A percentile compares a stretch with the other conserved stretches of the same genome.
phyloP scores from a whole-genome alignment of 2,888 invertebrate genomes.

The Xestia ashworthii region DNA sequence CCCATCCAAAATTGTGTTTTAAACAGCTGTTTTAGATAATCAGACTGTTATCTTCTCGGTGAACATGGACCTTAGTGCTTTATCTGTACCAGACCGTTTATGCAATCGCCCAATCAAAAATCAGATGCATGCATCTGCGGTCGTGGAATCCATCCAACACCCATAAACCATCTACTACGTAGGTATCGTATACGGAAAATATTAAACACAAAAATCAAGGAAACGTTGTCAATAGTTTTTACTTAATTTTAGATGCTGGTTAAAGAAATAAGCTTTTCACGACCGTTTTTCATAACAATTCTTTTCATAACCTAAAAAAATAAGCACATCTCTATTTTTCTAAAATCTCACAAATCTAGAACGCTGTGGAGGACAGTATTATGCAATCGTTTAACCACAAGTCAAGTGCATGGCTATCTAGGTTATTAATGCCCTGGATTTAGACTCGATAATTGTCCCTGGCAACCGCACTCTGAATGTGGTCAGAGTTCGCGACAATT shows the following conservation, averaged over 20 bases:
- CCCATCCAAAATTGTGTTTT: no score
- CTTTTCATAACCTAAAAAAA: background rate
- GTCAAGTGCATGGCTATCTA: constrained; percentile 77
- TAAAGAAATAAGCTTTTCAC: background rate
- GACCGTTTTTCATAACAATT: accelerated
- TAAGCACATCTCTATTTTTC: constrained; percentile 35
- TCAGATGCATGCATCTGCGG: constrained; percentile 54
- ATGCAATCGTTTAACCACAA: constrained; percentile 71
- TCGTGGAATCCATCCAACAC: background rate
- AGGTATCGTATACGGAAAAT: no score
- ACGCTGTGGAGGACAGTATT: constrained; percentile 65
- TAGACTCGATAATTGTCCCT: constrained; percentile 77
- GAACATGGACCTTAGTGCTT: no score
- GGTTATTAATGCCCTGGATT: constrained; percentile 77
- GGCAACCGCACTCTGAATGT: constrained; percentile 66
- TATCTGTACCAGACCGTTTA: constrained; percentile 58
- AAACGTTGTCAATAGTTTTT: background rate
- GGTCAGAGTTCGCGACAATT: constrained; percentile 71
- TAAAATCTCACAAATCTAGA: constrained; percentile 47
- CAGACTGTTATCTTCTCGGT: no score
- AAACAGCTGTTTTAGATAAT: no score
- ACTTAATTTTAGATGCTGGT: background rate
- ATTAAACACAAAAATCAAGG: background rate
- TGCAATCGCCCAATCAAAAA: constrained; percentile 70
- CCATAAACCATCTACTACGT: no score